These are phyloP conservation scores for Dermochelys coriacea DNA, from an alignment of 2,797 vertebrate species.

Conservation along the genomic window DNA sequence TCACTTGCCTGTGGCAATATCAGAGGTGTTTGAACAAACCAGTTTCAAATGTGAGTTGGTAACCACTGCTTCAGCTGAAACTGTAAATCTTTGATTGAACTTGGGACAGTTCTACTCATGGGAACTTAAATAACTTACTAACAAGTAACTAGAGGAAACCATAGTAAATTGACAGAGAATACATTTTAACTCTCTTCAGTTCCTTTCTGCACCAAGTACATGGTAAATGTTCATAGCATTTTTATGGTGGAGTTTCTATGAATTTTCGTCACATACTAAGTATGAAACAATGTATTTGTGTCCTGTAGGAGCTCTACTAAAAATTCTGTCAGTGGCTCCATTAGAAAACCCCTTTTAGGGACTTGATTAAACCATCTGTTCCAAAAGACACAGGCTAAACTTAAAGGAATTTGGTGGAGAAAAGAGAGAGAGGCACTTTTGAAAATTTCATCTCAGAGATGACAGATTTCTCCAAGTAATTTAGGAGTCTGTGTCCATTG, in stretches of 20 bases:
- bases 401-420: not conserved
- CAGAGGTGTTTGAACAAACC: not conserved
- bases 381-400: too few relatives aligned
- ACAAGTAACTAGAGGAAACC: not conserved
- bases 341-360: not conserved
- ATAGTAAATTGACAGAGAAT: not conserved
- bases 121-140: not conserved
- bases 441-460: not conserved
- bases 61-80: not conserved
- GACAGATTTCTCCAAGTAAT: not conserved
- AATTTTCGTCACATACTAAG: not conserved
- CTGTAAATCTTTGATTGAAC: too few relatives aligned
- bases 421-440: not conserved
- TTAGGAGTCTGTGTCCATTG: not conserved
- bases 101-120: not conserved
- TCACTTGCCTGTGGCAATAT: not conserved
- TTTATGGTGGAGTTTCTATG: not conserved
- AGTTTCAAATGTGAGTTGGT: not conserved
- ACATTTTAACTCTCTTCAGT: not conserved
- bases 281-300: not conserved
- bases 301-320: not conserved
- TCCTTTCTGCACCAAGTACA: not conserved
- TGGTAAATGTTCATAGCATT: not conserved
- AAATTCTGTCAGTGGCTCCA: not conserved
- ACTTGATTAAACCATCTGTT: not conserved